Evolutionary conservation across 1,140 invertebrate genomes (phyloP).

Genomic region (Euwallacea fornicatus): DNA sequence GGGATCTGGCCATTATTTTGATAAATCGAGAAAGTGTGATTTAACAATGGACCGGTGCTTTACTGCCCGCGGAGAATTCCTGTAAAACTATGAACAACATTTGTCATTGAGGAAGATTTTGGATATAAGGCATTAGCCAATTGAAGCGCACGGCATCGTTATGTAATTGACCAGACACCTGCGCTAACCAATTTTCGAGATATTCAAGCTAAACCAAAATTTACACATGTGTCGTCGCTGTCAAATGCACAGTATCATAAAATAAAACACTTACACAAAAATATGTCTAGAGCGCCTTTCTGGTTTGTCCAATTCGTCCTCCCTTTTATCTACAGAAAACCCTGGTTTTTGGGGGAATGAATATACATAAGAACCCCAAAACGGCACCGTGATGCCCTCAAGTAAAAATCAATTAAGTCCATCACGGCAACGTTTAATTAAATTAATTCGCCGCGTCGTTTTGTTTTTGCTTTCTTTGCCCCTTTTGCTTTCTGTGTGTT

Average conservation of each 20-base stretch:
- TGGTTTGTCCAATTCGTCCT: too few relatives aligned
- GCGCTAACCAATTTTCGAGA: too few relatives aligned
- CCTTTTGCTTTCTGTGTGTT: slow-evolving; percentile 38
- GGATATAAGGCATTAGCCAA: not conserved
- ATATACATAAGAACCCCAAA: not conserved
- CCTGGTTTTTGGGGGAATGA: too few relatives aligned
- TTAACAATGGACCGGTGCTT: slow-evolving; percentile 16
- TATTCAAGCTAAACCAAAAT: too few relatives aligned
- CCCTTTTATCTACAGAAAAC: too few relatives aligned
- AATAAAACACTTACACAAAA: too few relatives aligned
- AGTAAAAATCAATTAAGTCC: slow-evolving; percentile 25
- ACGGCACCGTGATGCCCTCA: too few relatives aligned
- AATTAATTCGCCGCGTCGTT: slow-evolving; percentile 30
- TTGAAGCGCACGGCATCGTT: too few relatives aligned
- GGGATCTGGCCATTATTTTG: slow-evolving; percentile 9
- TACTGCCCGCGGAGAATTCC: slow-evolving; percentile 12
- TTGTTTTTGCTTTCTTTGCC: slow-evolving; percentile 20
- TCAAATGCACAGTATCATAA: too few relatives aligned
- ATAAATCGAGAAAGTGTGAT: slow-evolving; percentile 9
- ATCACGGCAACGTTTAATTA: slow-evolving; percentile 31
- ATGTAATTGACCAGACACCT: too few relatives aligned
- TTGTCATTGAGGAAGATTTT: slow-evolving; percentile 5
- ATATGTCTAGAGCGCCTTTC: too few relatives aligned
- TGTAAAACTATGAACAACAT: slow-evolving; percentile 3
- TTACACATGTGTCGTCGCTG: too few relatives aligned